These are phyloP conservation scores for Xylophagus ater DNA, from an alignment of 2,888 invertebrate species.

Conservation along the genomic window DNA sequence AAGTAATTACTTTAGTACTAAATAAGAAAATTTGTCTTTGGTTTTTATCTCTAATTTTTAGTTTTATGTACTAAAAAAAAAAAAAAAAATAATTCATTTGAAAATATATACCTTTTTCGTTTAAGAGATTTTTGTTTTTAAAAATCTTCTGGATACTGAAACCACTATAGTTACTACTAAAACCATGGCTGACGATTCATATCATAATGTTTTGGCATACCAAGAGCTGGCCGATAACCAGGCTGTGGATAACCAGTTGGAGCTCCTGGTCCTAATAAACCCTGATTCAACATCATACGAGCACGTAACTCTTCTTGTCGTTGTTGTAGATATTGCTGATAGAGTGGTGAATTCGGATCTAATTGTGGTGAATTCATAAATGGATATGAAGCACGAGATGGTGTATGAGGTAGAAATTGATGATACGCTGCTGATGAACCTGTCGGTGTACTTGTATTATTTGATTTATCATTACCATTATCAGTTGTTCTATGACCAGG, in stretches of 20 bases:
- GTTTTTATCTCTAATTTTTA: no score
- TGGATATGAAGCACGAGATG: conserved; percentile 49
- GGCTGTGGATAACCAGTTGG: conserved; percentile 51
- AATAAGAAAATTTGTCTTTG: no score
- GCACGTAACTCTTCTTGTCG: conserved; percentile 53
- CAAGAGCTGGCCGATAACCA: conserved; percentile 47
- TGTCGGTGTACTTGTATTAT: conserved; percentile 40
- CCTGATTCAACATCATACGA: conserved; percentile 43
- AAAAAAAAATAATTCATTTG: no score
- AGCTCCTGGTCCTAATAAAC: conserved; percentile 32
- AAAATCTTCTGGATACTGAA: not conserved
- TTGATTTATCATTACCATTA: conserved; percentile 36
- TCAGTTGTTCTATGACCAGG: conserved; percentile 39
- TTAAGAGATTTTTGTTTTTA: no score
- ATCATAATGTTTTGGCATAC: conserved; percentile 63
- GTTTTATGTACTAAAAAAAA: no score
- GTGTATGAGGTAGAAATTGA: conserved; percentile 51
- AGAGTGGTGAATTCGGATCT: conserved; percentile 54
- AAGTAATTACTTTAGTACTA: no score
- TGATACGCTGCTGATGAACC: conserved; percentile 42
- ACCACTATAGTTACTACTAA: conserved; percentile 28
- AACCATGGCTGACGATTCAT: conserved; percentile 61
- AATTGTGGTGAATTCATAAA: conserved; percentile 48
- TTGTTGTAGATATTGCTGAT: conserved; percentile 59
- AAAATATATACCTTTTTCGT: no score